A percentile compares a stretch with the other conserved stretches of the same genome.
Evolutionary conservation across 2,888 invertebrate genomes (phyloP).

Genomic region (Diadromus collaris): DNA sequence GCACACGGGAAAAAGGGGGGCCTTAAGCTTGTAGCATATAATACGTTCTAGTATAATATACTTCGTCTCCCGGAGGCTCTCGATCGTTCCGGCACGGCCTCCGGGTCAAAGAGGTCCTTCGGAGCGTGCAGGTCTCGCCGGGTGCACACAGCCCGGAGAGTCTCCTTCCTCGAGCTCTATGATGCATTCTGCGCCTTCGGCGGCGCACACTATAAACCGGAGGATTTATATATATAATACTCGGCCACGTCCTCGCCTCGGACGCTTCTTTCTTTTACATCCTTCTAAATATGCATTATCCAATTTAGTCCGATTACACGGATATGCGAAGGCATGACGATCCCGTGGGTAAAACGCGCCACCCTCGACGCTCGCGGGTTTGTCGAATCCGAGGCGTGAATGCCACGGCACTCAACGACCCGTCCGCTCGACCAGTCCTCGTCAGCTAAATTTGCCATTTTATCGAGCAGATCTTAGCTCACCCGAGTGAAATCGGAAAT

Average conservation of each 20-base stretch:
- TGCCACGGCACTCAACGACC: constrained; percentile 5
- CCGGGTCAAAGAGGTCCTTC: constrained; percentile 63
- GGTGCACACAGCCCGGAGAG: constrained; percentile 40
- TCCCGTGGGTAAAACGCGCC: constrained; percentile 55
- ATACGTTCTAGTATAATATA: constrained; percentile 59
- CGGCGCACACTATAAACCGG: neutral
- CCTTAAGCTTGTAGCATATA: constrained; percentile 46
- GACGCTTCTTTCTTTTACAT: constrained; percentile 59
- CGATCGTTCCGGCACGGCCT: constrained; percentile 61
- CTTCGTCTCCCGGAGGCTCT: constrained; percentile 59
- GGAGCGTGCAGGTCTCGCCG: constrained; percentile 60
- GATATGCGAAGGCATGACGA: constrained; percentile 61
- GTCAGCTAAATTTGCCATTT: neutral
- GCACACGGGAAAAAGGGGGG: constrained; percentile 4
- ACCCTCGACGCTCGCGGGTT: constrained; percentile 40
- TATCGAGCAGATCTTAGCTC: neutral
- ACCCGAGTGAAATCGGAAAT: neutral
- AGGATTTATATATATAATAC: constrained; percentile 1
- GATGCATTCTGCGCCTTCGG: constrained; percentile 14
- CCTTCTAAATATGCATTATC: constrained; percentile 73
- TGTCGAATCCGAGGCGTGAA: constrained; percentile 14
- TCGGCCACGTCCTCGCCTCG: constrained; percentile 45
- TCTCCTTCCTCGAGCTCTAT: constrained; percentile 44
- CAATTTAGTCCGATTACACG: constrained; percentile 77
- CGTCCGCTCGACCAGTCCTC: neutral